Evolutionary conservation across 2,888 invertebrate genomes (phyloP).

Genomic region (Meteorus colon): DNA sequence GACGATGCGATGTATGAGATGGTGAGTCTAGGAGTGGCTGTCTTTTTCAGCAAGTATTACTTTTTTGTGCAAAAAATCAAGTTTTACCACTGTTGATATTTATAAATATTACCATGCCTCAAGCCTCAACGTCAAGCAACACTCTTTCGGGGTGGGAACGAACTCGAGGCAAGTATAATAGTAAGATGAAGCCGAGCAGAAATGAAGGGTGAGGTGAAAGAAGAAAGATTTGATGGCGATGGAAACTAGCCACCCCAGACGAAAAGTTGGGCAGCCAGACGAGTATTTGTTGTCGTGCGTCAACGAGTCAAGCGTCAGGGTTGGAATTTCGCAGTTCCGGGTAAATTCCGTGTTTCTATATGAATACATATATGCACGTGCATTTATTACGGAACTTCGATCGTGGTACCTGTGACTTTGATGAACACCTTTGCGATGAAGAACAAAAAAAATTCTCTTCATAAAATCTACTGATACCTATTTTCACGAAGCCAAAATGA

Average conservation of each 20-base stretch:
- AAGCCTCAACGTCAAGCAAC: conserved; percentile 47
- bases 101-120: conserved; percentile 59
- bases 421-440: not conserved
- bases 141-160: conserved; percentile 60
- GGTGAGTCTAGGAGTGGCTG: conserved; percentile 22
- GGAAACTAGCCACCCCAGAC: conserved; percentile 54
- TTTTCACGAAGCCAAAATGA: not conserved
- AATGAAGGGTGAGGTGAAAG: conserved; percentile 13
- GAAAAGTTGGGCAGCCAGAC: conserved; percentile 62
- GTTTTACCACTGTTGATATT: conserved; percentile 56
- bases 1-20: not conserved
- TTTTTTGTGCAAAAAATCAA: conserved; percentile 41
- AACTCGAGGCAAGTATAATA: conserved; percentile 55
- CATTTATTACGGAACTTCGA: conserved; percentile 17
- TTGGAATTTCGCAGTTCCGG: conserved; percentile 25
- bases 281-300: conserved; percentile 63
- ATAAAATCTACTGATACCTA: not conserved
- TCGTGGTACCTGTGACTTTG: not conserved
- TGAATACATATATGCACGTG: not conserved
- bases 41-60: conserved; percentile 36
- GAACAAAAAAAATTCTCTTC: not conserved
- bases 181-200: conserved; percentile 22
- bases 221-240: conserved; percentile 40
- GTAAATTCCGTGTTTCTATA: conserved; percentile 36
- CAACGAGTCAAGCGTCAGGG: conserved; percentile 43